Evolutionary conservation across 2,797 vertebrate species (phyloP).

Genomic region (Anguilla marmorata): DNA sequence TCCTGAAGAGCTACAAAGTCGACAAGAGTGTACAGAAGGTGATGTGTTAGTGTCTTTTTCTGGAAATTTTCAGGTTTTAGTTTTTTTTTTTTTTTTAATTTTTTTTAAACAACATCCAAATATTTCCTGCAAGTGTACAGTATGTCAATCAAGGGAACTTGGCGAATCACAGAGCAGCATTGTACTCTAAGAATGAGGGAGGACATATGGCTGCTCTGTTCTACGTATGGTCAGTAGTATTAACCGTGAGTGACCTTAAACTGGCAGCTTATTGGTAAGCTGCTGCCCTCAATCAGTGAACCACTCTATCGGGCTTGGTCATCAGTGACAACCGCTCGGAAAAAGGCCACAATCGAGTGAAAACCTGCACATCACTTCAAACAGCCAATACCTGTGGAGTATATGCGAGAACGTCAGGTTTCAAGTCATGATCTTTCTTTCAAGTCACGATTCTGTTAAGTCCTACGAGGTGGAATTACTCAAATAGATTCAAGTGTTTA

Average conservation of each 20-base stretch:
- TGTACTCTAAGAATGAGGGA: neutral
- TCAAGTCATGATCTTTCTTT: neutral
- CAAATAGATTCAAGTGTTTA: neutral
- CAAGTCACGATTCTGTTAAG: neutral
- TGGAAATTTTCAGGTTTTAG: neutral
- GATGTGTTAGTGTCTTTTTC: neutral
- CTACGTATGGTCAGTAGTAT: neutral
- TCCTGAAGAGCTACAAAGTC: neutral
- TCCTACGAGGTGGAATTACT: neutral
- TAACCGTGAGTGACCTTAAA: neutral
- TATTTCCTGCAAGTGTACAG: neutral
- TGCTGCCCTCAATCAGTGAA: neutral
- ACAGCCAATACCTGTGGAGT: neutral
- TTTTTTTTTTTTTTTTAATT: neutral
- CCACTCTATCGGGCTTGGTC: neutral
- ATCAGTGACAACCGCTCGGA: neutral
- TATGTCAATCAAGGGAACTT: neutral
- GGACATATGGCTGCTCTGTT: neutral
- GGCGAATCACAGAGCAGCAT: neutral
- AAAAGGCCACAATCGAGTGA: neutral
- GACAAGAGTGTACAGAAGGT: neutral
- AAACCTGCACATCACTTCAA: neutral
- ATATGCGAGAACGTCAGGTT: neutral
- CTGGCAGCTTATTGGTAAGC: neutral
- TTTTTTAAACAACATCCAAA: neutral